These are phyloP conservation scores for Lucifuga dentata DNA, from an alignment of 2,113 vertebrate species.

Conservation along the genomic window DNA sequence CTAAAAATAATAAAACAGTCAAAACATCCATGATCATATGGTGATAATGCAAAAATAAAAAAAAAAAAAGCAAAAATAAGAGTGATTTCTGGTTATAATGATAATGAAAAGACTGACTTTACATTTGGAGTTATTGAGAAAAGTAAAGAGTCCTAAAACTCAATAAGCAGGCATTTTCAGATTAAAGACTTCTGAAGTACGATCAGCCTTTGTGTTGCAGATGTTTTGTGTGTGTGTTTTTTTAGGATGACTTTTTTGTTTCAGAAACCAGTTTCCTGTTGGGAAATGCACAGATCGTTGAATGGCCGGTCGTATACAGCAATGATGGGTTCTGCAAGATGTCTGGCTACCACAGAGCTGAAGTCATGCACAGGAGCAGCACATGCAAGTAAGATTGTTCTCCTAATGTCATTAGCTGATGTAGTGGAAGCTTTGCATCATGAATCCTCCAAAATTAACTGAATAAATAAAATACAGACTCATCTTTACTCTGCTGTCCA, in stretches of 20 bases:
- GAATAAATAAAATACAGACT: no score
- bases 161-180: no score
- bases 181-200: no score
- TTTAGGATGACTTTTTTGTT: slow-evolving; percentile 22
- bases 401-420: neutral
- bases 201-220: neutral
- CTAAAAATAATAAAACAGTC: no score
- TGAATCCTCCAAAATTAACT: no score
- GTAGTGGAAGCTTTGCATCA: neutral
- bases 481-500: no score
- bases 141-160: no score
- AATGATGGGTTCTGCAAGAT: slow-evolving; percentile 99
- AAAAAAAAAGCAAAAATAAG: neutral
- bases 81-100: neutral
- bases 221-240: neutral
- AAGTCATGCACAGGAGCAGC: slow-evolving; percentile 99
- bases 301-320: slow-evolving; percentile 99
- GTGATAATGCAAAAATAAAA: no score
- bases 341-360: slow-evolving; percentile 96
- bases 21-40: no score
- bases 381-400: slow-evolving; percentile 91
- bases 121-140: no score
- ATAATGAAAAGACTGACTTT: no score
- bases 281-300: slow-evolving; percentile 97
- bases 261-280: slow-evolving; percentile 97